Conservation (phyloP, 2,888 invertebrate species). For the Geotrupes spiniger region DNA sequence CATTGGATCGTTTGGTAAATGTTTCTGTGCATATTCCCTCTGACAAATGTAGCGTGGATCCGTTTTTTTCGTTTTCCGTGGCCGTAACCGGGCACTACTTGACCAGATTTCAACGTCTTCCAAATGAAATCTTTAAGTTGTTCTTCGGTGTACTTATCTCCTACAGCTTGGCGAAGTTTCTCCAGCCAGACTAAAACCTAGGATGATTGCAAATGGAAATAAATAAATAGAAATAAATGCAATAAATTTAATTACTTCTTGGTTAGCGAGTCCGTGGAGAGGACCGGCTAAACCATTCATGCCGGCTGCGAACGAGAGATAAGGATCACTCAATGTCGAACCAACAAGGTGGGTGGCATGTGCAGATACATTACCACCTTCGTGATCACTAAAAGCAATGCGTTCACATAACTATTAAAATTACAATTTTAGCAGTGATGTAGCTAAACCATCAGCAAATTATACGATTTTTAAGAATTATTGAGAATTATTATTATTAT, state of each 20-base stretch:
- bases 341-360: slow-evolving; percentile 85
- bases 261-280: slow-evolving; percentile 86
- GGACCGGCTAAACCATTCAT: slow-evolving; percentile 88
- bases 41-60: slow-evolving; percentile 81
- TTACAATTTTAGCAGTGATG: too few relatives aligned
- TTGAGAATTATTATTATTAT: too few relatives aligned
- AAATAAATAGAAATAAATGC: slow-evolving; percentile 55
- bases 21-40: slow-evolving; percentile 81
- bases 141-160: slow-evolving; percentile 60
- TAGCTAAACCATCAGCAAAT: too few relatives aligned
- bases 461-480: too few relatives aligned
- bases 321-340: slow-evolving; percentile 83
- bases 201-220: too few relatives aligned
- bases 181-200: slow-evolving; percentile 92
- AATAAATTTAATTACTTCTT: too few relatives aligned
- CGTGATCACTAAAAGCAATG: too few relatives aligned
- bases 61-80: slow-evolving; percentile 88
- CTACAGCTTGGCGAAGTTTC: slow-evolving; percentile 78
- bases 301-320: slow-evolving; percentile 80
- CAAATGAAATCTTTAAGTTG: slow-evolving; percentile 63
- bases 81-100: slow-evolving; percentile 90
- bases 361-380: slow-evolving; percentile 90
- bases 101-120: slow-evolving; percentile 69
- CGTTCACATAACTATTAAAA: too few relatives aligned
- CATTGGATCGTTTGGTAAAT: slow-evolving; percentile 76